Percentiles rank a stretch among this genome's conserved stretches.
phyloP scores from a whole-genome alignment of 2,113 vertebrate species.

The Anarhynchus alexandrinus region DNA sequence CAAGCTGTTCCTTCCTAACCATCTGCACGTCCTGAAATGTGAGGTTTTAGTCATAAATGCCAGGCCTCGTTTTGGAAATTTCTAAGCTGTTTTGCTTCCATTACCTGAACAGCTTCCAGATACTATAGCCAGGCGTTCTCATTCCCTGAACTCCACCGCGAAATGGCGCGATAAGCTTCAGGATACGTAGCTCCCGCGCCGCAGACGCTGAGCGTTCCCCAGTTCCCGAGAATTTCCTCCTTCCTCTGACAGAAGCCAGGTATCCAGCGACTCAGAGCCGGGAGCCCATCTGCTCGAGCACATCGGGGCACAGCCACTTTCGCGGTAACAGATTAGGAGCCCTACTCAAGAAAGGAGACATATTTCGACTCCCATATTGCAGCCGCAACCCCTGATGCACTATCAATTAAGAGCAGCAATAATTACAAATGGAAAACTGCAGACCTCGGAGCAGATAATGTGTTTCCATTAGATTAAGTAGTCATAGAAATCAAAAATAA shows the following conservation, averaged over 20 bases:
- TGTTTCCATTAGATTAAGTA: conserved; percentile 79
- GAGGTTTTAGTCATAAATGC: conserved; percentile 67
- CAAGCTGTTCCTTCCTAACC: conserved; percentile 61
- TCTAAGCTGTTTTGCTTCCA: conserved; percentile 37
- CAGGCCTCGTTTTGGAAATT: conserved; percentile 34
- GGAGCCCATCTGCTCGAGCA: not conserved
- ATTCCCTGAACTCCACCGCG: rapidly evolving
- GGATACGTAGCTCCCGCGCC: rapidly evolving
- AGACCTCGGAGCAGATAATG: conserved; percentile 73
- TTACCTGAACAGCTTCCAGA: conserved; percentile 55
- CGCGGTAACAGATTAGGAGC: not conserved
- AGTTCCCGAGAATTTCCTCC: not conserved
- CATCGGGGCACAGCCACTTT: not conserved
- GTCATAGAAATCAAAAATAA: conserved; percentile 77
- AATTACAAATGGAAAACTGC: conserved; percentile 75
- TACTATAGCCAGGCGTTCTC: not conserved
- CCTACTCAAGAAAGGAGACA: not conserved
- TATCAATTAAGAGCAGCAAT: conserved; percentile 75
- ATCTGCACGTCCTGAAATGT: conserved; percentile 59
- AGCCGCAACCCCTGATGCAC: conserved; percentile 68
- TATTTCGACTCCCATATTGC: conserved; percentile 67
- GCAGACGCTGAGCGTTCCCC: rapidly evolving
- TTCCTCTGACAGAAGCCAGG: not conserved
- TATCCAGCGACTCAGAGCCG: not conserved
- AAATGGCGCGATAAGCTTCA: not conserved